Evolutionary conservation across 2,113 vertebrate genomes (phyloP).

Genomic region (Trogon melanurus): DNA sequence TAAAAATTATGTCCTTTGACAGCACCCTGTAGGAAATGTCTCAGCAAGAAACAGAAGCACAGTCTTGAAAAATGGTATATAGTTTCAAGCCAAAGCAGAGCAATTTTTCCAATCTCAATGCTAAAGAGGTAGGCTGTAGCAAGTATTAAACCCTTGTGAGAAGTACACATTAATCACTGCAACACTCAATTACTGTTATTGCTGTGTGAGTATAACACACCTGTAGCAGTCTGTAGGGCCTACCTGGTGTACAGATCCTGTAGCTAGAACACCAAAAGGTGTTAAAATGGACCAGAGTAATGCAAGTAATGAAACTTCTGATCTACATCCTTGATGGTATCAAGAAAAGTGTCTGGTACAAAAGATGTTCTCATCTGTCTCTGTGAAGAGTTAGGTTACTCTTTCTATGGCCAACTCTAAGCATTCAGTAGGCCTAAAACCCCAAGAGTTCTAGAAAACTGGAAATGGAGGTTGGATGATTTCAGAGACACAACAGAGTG

Average conservation of each 20-base stretch:
- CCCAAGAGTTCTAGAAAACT: not conserved
- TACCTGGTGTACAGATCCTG: not conserved
- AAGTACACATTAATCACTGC: not conserved
- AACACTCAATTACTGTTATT: not conserved
- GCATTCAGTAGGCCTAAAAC: not conserved
- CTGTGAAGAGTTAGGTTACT: not conserved
- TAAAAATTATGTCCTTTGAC: conserved; percentile 14
- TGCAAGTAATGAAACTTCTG: not conserved
- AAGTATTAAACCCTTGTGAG: not conserved
- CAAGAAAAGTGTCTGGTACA: not conserved
- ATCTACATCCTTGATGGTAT: not conserved
- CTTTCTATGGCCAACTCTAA: not conserved
- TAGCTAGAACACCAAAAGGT: not conserved
- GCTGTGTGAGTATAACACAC: not conserved
- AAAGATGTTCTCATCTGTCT: not conserved
- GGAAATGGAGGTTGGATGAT: not conserved
- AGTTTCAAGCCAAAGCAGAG: not conserved
- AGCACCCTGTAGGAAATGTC: not conserved
- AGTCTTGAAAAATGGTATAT: not conserved
- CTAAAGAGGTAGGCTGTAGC: not conserved
- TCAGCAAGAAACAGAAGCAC: not conserved
- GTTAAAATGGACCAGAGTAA: not conserved
- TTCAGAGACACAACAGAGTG: not conserved
- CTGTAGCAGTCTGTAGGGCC: not conserved
- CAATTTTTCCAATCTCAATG: not conserved